A percentile compares a stretch with the other conserved stretches of the same genome.
Evolutionary conservation across 2,888 invertebrate genomes (phyloP).

Genomic region (Melieria omissa): DNA sequence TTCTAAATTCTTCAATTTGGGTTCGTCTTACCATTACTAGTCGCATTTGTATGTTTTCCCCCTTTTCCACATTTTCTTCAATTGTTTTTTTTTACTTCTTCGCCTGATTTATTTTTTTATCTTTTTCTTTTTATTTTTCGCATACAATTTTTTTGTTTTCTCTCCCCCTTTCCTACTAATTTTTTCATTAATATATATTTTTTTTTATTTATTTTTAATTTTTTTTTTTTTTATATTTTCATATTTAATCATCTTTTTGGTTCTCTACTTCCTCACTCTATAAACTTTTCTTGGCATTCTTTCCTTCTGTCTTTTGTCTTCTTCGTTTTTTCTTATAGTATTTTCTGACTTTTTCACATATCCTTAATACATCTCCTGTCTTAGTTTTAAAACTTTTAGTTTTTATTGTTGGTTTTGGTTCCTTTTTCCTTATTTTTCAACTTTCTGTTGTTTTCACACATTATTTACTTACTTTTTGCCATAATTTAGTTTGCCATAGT

Average conservation of each 20-base stretch:
- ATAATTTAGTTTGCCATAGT: too few relatives aligned
- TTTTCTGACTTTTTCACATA: background rate
- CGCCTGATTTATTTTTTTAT: background rate
- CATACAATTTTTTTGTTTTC: background rate
- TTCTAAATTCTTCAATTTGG: background rate
- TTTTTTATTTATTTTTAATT: background rate
- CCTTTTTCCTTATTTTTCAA: background rate
- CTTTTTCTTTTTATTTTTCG: background rate
- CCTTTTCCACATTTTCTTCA: background rate
- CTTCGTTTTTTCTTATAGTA: background rate
- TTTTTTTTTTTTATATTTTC: background rate
- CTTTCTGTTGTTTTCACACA: background rate
- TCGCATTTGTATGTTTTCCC: background rate
- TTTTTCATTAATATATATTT: background rate
- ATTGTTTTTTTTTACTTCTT: background rate
- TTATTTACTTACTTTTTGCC: background rate
- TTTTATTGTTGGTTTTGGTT: background rate
- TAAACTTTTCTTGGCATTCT: background rate
- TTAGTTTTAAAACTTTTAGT: background rate
- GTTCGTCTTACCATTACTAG: background rate
- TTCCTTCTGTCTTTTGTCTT: background rate
- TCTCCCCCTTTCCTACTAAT: background rate
- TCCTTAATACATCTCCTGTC: background rate
- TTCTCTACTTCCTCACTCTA: background rate
- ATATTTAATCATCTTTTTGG: background rate